A percentile compares a stretch with the other conserved stretches of the same genome.
These are phyloP conservation scores for Uria aalge DNA, from an alignment of 2,113 vertebrate genomes.

Conservation along the genomic window DNA sequence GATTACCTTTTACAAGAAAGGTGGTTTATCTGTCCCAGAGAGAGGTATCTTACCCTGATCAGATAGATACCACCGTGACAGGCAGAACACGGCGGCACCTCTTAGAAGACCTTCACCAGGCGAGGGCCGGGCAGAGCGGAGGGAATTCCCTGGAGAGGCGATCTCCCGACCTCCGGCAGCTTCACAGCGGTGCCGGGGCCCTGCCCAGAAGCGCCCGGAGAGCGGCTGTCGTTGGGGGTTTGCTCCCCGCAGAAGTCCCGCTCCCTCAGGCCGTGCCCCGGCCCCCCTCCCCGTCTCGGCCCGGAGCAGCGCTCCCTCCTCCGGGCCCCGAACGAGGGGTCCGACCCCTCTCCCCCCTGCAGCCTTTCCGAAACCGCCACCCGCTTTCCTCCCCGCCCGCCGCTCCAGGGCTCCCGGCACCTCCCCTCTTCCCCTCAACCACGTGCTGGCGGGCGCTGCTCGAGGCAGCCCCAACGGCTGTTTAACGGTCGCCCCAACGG, in stretches of 20 bases:
- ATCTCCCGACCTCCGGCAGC: not conserved
- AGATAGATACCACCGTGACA: rapidly evolving
- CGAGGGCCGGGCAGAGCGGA: rapidly evolving
- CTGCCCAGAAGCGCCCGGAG: rapidly evolving
- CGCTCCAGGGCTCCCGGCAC: not conserved
- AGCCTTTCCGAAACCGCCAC: rapidly evolving
- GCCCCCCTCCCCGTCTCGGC: not conserved
- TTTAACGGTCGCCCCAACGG: not conserved
- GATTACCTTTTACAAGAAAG: not conserved
- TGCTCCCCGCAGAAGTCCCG: too few relatives aligned
- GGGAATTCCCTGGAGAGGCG: rapidly evolving
- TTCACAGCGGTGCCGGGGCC: not conserved
- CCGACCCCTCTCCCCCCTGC: too few relatives aligned
- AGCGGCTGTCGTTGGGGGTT: rapidly evolving
- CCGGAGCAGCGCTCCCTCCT: not conserved
- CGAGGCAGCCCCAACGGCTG: not conserved
- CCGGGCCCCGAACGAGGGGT: not conserved
- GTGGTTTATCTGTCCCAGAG: not conserved
- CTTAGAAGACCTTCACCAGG: rapidly evolving
- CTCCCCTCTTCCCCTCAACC: not conserved
- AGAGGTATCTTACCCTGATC: not conserved
- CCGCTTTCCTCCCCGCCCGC: too few relatives aligned
- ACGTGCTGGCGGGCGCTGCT: not conserved
- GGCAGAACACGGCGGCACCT: rapidly evolving
- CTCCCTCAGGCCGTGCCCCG: not conserved